Evolutionary conservation across 1,140 invertebrate species (phyloP).

Genomic region (Pogonognathellus flavescens): DNA sequence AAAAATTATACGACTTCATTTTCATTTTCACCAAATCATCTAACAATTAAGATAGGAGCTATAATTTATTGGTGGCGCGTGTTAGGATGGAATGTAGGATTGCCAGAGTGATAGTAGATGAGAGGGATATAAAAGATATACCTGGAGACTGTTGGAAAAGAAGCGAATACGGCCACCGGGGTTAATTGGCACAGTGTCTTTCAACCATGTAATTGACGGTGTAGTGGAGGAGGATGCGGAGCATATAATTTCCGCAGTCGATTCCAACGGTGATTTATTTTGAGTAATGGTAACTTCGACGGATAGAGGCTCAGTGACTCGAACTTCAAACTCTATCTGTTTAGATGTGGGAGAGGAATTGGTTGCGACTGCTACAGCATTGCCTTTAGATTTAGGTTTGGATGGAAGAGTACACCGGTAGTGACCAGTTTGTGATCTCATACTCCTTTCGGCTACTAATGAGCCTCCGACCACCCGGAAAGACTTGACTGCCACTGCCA

Average conservation of each 20-base stretch:
- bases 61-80: too few species aligned
- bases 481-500: slow-evolving; percentile 44
- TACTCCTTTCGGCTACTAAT: slow-evolving; percentile 57
- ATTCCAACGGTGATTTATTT: slow-evolving; percentile 57
- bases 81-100: background rate
- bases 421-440: slow-evolving; percentile 51
- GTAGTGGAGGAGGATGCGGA: slow-evolving; percentile 47
- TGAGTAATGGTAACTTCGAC: slow-evolving; percentile 61
- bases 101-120: background rate
- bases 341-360: slow-evolving; percentile 34
- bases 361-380: background rate
- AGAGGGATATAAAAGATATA: background rate
- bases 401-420: slow-evolving; percentile 12
- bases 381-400: slow-evolving; percentile 6
- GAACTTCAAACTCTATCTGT: slow-evolving; percentile 60
- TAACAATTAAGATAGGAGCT: too few species aligned
- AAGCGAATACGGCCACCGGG: slow-evolving; percentile 60
- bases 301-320: slow-evolving; percentile 57
- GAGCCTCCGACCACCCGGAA: slow-evolving; percentile 57
- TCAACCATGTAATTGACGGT: slow-evolving; percentile 65
- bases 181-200: slow-evolving; percentile 64
- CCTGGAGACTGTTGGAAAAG: slow-evolving; percentile 63
- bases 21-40: too few species aligned
- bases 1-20: too few species aligned
- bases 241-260: slow-evolving; percentile 59